Base-by-base conservation (phyloP, 2,888 invertebrate genomes). In the Hyposoter dolosus region DNA sequence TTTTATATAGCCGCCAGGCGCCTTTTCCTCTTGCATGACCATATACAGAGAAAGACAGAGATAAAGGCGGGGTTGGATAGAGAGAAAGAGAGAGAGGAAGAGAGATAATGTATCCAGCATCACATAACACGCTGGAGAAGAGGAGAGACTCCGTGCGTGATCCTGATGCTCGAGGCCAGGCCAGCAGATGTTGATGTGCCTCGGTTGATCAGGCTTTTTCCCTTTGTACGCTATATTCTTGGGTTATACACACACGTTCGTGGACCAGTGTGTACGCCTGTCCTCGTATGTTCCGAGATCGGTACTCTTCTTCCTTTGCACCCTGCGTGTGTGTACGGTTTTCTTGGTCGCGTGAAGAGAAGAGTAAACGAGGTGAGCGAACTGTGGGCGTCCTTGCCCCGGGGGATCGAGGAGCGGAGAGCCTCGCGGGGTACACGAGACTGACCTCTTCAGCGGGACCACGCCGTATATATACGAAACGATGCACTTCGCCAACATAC, bases 331-430 rank as follows among this genome's bases (percentile, higher is more conserved):
- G 32, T 32, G 40, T 60, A 28, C 32, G 63, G 35, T 81, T 56
- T 35, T 50, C 56, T 72, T 71, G 84, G 76, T 85, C 76, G 80
- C 84, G 82, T 56, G 83, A 82, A 68, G 45, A 63, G 75, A 53
- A 78, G 66, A 74, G 68, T 66, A 50, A 86, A 85, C 81, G 85
- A 91, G 91, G 90, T 90, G 89, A 91, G 90, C 90, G 91, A 90
- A 92, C 91, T 89, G 90, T 89, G 89, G 90, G 90, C 91, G 92
- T 91, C 92, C 92, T 92, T 92, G 92, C 92, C 92, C 89, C 90
- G 84, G 92, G 92, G 88, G 88, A 92, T 90, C 87, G 88, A 88
- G 89, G 89, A 88, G 88, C 85, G 88, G 76, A 82, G 88, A 82
- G 86, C 84, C 89, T 81, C 65, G 85, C 87, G 89, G 88, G 88